phyloP scores from a whole-genome alignment of 2,113 vertebrate genomes.

The Girardinichthys multiradiatus region DNA sequence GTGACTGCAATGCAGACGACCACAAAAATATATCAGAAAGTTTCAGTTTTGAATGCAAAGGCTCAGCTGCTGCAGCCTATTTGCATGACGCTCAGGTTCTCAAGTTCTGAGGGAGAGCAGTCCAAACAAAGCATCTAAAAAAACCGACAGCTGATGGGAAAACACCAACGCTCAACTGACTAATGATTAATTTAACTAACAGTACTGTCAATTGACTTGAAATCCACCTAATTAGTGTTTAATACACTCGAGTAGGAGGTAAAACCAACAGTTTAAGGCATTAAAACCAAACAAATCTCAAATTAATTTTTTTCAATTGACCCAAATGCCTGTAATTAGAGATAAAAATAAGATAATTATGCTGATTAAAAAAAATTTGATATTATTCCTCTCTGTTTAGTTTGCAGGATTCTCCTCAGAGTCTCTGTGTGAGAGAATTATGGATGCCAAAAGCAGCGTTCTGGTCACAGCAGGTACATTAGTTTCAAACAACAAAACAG shows the following conservation, averaged over 20 bases:
- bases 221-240: not conserved
- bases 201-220: not conserved
- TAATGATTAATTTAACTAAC: too few relatives aligned
- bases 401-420: slow-evolving; percentile 87
- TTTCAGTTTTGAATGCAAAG: too few relatives aligned
- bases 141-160: not conserved
- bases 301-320: not conserved
- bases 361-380: too few relatives aligned
- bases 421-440: slow-evolving; percentile 82
- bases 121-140: not conserved
- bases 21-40: too few relatives aligned
- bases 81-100: too few relatives aligned
- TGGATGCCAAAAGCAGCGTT: slow-evolving; percentile 79
- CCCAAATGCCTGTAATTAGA: not conserved
- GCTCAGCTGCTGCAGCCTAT: too few relatives aligned
- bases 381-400: slow-evolving; percentile 52
- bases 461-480: slow-evolving; percentile 84
- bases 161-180: not conserved
- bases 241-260: too few relatives aligned
- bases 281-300: not conserved
- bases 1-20: too few relatives aligned
- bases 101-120: too few relatives aligned
- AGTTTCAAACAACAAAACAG: not conserved
- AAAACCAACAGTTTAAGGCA: not conserved
- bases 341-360: not conserved